Evolutionary conservation across 2,113 vertebrate genomes (phyloP), one percentile per base, ranked within the genome.

Genomic region (Echinops telfairi): DNA sequence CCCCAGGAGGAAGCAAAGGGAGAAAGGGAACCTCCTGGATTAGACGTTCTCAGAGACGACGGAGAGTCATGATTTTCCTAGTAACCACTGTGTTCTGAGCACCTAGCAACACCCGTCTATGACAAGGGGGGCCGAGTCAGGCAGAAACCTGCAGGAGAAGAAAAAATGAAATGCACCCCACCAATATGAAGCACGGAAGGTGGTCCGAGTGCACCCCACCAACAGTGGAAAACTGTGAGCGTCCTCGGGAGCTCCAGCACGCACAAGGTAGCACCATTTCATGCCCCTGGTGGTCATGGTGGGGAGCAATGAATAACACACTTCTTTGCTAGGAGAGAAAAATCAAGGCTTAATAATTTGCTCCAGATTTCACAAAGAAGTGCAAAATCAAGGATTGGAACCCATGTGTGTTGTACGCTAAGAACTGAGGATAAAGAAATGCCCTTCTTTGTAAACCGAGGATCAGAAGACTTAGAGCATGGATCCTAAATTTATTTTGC

Each of bases 341-440:
- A 95, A 85, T 27, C 16, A 57, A 75, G 27, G 16, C n/a, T 78
- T 62, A n/a, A 86, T 80, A 80, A 71, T 70, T 53, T 73, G 47
- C 3, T 80, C 68, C 62, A 89, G 29, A 36, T 81, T 75, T 3
- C 7, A 64, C 62, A 7, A 73, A 87, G 43, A 76, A 1, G 7
- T 38, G 57, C 73, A 22, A 83, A 80, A 78, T 38, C 40, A 43
- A 84, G 38, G 47, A 58, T 12, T 19, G 38, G 79, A 90, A 73
- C 31, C 22, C 31, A 29, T 29, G 20, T 77, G 33, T 84, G 38
- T 71, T 47, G 80, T 57, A 58, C 9, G 47, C 6, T 29, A 76
- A 94, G 33, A 88, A 33, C 53, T 23, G 15, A 70, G 23, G 29
- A 83, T 31, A 86, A 86, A 83, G 57, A 22, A 88, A 78, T 40